phyloP scores from a whole-genome alignment of 2,797 vertebrate genomes.

The Spheniscus humboldti region DNA sequence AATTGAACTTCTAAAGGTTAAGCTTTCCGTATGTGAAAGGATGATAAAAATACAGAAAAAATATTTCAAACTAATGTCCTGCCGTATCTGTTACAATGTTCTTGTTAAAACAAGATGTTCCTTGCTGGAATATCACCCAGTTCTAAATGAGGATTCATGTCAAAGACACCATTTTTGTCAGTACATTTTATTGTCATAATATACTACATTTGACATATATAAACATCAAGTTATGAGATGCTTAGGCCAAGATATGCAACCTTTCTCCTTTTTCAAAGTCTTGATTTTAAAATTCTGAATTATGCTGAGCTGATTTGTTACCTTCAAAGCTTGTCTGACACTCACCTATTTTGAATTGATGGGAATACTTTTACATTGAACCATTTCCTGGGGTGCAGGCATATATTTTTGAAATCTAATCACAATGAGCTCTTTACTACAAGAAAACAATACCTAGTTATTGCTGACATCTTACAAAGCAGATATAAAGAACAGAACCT shows the following conservation, averaged over 20 bases:
- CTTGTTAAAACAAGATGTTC: neutral
- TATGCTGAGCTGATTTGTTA: slow-evolving; percentile 49
- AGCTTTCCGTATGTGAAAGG: neutral
- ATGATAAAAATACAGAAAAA: neutral
- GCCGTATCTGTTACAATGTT: neutral
- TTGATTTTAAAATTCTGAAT: slow-evolving; percentile 56
- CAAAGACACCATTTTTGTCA: neutral
- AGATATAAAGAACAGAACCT: neutral
- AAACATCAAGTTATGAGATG: slow-evolving; percentile 39
- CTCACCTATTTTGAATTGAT: slow-evolving; percentile 62
- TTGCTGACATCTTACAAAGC: slow-evolving; percentile 26
- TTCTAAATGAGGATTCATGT: neutral
- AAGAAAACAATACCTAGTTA: slow-evolving; percentile 43
- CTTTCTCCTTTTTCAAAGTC: slow-evolving; percentile 43
- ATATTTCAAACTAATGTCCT: neutral
- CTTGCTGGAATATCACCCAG: neutral
- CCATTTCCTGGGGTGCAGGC: slow-evolving; percentile 46
- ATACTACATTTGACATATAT: neutral
- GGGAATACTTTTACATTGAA: slow-evolving; percentile 23
- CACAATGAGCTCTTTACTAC: slow-evolving; percentile 22
- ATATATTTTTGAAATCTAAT: slow-evolving; percentile 60
- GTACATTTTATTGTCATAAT: slow-evolving; percentile 16
- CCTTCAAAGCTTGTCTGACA: slow-evolving; percentile 43
- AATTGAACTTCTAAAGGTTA: neutral
- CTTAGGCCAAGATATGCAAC: slow-evolving; percentile 3